Evolutionary conservation across 2,888 invertebrate species (phyloP).

Genomic region (Brenthis daphne): DNA sequence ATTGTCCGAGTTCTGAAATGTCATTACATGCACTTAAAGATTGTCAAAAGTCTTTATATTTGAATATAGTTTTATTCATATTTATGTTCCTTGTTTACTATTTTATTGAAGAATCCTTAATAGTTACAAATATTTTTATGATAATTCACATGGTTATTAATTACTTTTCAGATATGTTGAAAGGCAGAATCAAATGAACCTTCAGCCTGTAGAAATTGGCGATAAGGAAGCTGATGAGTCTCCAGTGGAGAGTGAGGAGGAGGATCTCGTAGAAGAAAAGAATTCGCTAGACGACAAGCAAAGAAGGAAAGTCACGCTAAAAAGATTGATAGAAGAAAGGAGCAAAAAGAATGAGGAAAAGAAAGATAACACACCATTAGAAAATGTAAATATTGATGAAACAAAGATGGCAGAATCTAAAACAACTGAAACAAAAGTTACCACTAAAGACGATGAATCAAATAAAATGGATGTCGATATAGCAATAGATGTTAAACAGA

Average conservation of each 20-base stretch:
- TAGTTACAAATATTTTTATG: no score
- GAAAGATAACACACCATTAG: slow-evolving; percentile 32
- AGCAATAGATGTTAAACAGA: background rate
- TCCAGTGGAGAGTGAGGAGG: slow-evolving; percentile 70
- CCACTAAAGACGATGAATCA: slow-evolving; percentile 18
- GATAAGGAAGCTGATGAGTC: slow-evolving; percentile 77
- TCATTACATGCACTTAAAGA: no score
- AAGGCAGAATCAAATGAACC: slow-evolving; percentile 65
- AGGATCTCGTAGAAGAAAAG: slow-evolving; percentile 53
- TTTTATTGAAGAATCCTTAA: no score
- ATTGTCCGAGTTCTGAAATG: no score
- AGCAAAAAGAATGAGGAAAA: slow-evolving; percentile 45
- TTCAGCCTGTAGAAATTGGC: slow-evolving; percentile 70
- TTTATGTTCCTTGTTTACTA: no score
- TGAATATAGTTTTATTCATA: slow-evolving; percentile 26
- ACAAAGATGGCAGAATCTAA: slow-evolving; percentile 7
- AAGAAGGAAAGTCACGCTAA: slow-evolving; percentile 65
- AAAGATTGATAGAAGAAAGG: slow-evolving; percentile 62
- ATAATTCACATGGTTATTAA: background rate
- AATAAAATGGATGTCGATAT: slow-evolving; percentile 18
- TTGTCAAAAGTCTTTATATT: slow-evolving; percentile 33
- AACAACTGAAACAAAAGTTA: slow-evolving; percentile 7
- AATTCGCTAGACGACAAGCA: slow-evolving; percentile 56
- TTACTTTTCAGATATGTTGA: slow-evolving; percentile 65
- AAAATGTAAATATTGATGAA: slow-evolving; percentile 20